phyloP scores from a whole-genome alignment of 92 coral and sea anemone species.

The Ricordea florida region DNA sequence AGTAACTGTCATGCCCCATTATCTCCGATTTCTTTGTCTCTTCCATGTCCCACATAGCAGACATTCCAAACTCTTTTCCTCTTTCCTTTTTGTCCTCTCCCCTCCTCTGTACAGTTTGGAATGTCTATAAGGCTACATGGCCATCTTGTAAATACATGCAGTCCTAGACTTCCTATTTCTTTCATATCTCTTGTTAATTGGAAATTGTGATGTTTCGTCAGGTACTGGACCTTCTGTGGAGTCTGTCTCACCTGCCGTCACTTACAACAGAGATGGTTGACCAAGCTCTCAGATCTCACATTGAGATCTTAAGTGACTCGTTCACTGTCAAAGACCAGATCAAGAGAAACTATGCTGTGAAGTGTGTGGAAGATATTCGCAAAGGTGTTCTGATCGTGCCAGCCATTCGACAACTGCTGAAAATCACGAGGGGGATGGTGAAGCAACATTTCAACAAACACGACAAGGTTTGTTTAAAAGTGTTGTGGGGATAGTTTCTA shows the following conservation, averaged over 20 bases:
- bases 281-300: constrained; percentile 87
- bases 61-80: no score
- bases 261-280: constrained; percentile 91
- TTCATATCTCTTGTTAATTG: no score
- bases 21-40: no score
- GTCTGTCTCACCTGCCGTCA: constrained; percentile 84
- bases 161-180: not conserved
- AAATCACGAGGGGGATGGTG: constrained; percentile 86
- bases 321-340: constrained; percentile 87
- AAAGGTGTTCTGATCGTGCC: constrained; percentile 87
- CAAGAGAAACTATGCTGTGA: constrained; percentile 85
- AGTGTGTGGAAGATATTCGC: constrained; percentile 87
- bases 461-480: constrained; percentile 72
- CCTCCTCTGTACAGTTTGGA: not conserved
- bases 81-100: not conserved
- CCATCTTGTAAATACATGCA: no score
- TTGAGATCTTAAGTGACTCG: constrained; percentile 87
- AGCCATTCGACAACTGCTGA: constrained; percentile 83
- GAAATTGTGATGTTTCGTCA: no score
- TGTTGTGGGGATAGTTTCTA: no score
- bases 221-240: constrained; percentile 89
- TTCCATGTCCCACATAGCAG: no score
- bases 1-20: no score
- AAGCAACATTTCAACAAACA: constrained; percentile 83
- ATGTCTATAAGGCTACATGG: not conserved